Conservation (phyloP, 1,140 invertebrate species). For the Heterodera schachtii region DNA sequence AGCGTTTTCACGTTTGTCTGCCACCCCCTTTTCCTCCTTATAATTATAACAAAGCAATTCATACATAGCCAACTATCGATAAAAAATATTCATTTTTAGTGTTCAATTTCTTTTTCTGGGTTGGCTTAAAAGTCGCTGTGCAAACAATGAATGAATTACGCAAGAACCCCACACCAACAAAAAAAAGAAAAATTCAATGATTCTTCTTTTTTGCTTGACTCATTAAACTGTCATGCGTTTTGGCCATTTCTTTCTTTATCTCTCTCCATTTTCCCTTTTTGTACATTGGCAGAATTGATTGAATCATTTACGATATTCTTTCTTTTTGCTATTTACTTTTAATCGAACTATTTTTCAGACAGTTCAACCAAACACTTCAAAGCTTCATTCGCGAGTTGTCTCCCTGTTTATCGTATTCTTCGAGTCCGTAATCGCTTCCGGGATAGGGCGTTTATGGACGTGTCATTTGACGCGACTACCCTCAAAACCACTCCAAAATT, state of each 20-base stretch:
- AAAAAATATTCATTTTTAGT: neutral
- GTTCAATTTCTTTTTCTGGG: neutral
- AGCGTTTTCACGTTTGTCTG: neutral
- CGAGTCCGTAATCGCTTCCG: conserved; percentile 29
- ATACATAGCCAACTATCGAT: neutral
- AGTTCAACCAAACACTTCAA: too few relatives aligned
- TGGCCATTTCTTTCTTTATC: too few relatives aligned
- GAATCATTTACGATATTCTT: too few relatives aligned
- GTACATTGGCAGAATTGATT: too few relatives aligned
- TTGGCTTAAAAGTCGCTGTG: neutral
- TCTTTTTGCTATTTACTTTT: too few relatives aligned
- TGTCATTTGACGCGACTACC: conserved; percentile 44
- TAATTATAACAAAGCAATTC: neutral
- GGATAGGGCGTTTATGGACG: conserved; percentile 63
- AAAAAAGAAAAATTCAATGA: neutral
- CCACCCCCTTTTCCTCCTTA: neutral
- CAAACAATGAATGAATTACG: neutral
- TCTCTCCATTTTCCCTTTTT: too few relatives aligned
- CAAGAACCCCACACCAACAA: neutral
- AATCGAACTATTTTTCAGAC: too few relatives aligned
- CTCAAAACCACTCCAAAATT: conserved; percentile 53
- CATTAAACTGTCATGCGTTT: too few relatives aligned
- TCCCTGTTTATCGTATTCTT: neutral
- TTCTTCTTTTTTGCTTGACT: neutral
- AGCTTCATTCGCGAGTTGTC: neutral